Base-by-base conservation (phyloP, 1,140 invertebrate genomes). In the Apis florea region DNA sequence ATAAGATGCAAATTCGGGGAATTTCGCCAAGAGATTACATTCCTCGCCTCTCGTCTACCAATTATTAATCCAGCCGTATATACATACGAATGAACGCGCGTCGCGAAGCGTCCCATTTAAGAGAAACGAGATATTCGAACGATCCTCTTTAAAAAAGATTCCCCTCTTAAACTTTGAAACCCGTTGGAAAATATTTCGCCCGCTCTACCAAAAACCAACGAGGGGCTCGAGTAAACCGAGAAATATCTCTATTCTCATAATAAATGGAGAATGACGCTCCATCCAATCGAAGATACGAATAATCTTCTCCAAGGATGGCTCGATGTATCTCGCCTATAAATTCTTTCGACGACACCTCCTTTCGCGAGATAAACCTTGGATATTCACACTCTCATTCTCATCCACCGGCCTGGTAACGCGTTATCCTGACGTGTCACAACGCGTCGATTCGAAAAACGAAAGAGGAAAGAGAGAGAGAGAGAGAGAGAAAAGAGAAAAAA, bases 1-100 rank as follows among this genome's bases (percentile, higher is more conserved):
- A 79, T 79, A 79, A 79, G 67, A 79, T 63, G 67, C 77, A 71
- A 79, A 79, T 79, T 63, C 68, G 21, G 12, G 49, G 26, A 77
- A 68, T 56, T 58, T 56, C 53, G 51, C 56, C 59, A 49, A 58
- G 75, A 67, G 75, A 77, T 69, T 77, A 77, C n/a, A 17, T 68
- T 58, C 31, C 53, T 31, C 31, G 21, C 15, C n/a, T n/a, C n/a
- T 40, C 40, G 75, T 31, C 31, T 15, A 26, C 51, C 53, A 51
- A 67, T 76, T 76, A 56, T 68, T 58, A 77, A 68, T 49, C 53
- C 75, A 2, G 13, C 53, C 31, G 31, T 40, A 4, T 40, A 40
- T 31, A 31, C 5, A 40, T 40, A 40, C 53, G 15, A n/a, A 54
- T 61, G 19, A 15, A 8, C 53, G 53, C n/a, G 49, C n/a, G n/a